Evolutionary conservation across 2,113 vertebrate species (phyloP).

Genomic region (Isichthys henryi): DNA sequence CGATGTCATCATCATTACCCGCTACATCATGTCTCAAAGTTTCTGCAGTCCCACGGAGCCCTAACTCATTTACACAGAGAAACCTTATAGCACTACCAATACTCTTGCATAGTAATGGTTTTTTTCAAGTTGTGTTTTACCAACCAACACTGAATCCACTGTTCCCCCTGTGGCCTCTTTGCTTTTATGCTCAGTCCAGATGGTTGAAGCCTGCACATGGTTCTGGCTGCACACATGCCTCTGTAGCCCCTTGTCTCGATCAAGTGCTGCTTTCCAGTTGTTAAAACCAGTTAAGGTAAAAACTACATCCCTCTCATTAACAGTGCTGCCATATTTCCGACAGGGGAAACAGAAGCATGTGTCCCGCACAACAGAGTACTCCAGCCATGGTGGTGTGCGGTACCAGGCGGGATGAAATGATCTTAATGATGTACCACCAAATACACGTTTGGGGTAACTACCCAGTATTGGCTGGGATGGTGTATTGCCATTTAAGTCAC

Average conservation of each 20-base stretch:
- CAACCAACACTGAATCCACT: background rate
- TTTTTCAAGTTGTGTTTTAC: background rate
- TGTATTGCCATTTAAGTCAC: background rate
- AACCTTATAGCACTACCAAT: background rate
- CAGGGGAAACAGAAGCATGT: background rate
- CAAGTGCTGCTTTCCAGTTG: background rate
- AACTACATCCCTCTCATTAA: background rate
- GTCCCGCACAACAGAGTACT: background rate
- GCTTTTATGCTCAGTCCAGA: background rate
- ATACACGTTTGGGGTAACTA: too few relatives aligned
- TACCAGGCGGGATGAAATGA: background rate
- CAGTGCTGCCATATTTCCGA: background rate
- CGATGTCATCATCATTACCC: background rate
- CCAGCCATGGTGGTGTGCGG: background rate
- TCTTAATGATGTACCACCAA: too few relatives aligned
- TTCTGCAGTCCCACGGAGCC: background rate
- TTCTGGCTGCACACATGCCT: background rate
- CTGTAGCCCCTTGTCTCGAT: background rate
- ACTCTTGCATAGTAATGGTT: background rate
- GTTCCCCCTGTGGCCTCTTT: background rate
- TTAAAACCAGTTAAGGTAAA: background rate
- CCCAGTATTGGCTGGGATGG: too few relatives aligned
- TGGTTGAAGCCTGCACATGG: background rate
- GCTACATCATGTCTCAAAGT: background rate
- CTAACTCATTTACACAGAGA: background rate